These are phyloP conservation scores for Nudaria mundana DNA, from an alignment of 2,888 invertebrate genomes.

Conservation along the genomic window DNA sequence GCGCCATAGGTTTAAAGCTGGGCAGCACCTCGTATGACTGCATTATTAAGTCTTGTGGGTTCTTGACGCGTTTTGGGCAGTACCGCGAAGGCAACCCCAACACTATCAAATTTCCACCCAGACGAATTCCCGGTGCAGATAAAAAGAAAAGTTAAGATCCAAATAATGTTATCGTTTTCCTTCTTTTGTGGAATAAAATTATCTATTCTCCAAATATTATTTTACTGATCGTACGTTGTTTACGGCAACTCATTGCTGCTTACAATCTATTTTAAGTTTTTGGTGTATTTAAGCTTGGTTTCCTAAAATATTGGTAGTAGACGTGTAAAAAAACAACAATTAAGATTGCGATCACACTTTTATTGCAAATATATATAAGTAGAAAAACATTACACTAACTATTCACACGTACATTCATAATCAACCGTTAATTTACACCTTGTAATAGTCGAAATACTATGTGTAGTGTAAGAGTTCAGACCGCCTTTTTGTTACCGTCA, in stretches of 20 bases:
- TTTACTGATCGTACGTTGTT: too few species aligned
- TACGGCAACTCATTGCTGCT: too few species aligned
- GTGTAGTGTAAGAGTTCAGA: background rate
- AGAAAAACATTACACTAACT: slow-evolving; percentile 23
- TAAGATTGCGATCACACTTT: slow-evolving; percentile 15
- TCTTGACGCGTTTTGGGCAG: slow-evolving; percentile 49
- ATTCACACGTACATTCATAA: slow-evolving; percentile 26
- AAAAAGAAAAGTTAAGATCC: slow-evolving; percentile 18
- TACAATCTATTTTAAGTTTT: too few species aligned
- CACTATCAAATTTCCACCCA: slow-evolving; percentile 60
- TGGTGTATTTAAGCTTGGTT: too few species aligned
- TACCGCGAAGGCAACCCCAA: slow-evolving; percentile 56
- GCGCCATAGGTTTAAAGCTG: slow-evolving; percentile 66
- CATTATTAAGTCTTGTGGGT: slow-evolving; percentile 55
- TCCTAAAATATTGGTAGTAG: slow-evolving; percentile 12
- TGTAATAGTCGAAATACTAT: background rate
- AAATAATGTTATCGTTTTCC: background rate
- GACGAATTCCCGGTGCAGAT: too few species aligned
- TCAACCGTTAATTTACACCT: slow-evolving; percentile 20
- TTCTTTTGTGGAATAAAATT: slow-evolving; percentile 4
- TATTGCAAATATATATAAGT: slow-evolving; percentile 25
- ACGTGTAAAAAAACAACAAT: background rate
- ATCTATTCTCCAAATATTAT: too few species aligned
- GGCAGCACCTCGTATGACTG: slow-evolving; percentile 60
- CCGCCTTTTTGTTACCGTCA: slow-evolving; percentile 1